A percentile compares a stretch with the other conserved stretches of the same genome.
These are phyloP conservation scores for Lagocephalus sceleratus DNA, from an alignment of 2,797 vertebrate genomes.

Conservation along the genomic window DNA sequence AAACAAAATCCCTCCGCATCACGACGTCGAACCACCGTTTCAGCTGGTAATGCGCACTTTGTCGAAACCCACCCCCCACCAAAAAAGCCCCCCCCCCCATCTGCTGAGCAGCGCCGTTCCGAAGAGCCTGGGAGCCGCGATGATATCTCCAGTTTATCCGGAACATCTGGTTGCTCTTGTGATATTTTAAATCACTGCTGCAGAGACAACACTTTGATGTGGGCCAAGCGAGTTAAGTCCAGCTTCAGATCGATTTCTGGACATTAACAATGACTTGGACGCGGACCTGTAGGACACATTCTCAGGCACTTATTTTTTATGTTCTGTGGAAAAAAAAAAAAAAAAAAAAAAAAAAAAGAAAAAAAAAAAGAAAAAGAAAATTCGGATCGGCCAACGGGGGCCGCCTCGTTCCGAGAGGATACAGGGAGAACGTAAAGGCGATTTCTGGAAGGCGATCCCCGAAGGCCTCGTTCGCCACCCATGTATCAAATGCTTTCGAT, in stretches of 20 bases:
- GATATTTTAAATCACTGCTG: slow-evolving; percentile 18
- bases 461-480: slow-evolving; percentile 7
- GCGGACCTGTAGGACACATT: neutral
- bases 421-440: neutral
- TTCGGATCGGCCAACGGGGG: too few relatives aligned
- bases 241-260: slow-evolving; percentile 16
- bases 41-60: slow-evolving; percentile 1
- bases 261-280: slow-evolving; percentile 8
- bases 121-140: slow-evolving; percentile 21
- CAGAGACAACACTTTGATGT: slow-evolving; percentile 8
- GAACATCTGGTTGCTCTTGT: slow-evolving; percentile 29
- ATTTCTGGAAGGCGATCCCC: slow-evolving; percentile 7
- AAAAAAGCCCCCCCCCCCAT: slow-evolving; percentile 24
- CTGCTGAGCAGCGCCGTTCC: slow-evolving; percentile 13
- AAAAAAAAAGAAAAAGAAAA: slow-evolving; percentile 1
- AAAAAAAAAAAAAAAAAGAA: slow-evolving; percentile 3
- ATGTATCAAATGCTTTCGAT: neutral
- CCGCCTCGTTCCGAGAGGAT: neutral
- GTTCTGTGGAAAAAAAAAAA: neutral
- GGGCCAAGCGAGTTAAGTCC: neutral
- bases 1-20: neutral
- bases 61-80: slow-evolving; percentile 24
- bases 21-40: neutral
- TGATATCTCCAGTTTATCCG: slow-evolving; percentile 18
- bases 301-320: neutral